phyloP scores from a whole-genome alignment of 2,888 invertebrate genomes.

The Noctua janthina region DNA sequence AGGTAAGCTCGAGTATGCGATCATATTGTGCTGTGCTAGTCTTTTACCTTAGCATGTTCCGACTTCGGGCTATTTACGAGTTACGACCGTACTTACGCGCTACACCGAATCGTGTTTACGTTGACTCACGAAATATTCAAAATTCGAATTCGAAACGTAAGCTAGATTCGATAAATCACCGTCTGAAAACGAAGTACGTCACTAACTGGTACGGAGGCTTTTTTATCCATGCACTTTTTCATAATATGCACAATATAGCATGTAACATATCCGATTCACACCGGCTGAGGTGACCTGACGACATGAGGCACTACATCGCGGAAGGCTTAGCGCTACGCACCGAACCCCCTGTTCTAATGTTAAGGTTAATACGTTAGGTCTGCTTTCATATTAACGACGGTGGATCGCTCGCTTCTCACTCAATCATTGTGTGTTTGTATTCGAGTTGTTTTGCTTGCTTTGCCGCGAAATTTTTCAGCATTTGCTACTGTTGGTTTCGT shows the following conservation, averaged over 20 bases:
- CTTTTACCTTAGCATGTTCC: slow-evolving; percentile 71
- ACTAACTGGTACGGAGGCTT: slow-evolving; percentile 51
- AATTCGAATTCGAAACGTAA: slow-evolving; percentile 55
- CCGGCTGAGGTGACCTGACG: slow-evolving; percentile 82
- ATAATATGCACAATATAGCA: slow-evolving; percentile 81
- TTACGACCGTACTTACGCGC: slow-evolving; percentile 48
- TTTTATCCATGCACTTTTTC: slow-evolving; percentile 76
- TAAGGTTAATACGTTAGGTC: slow-evolving; percentile 82
- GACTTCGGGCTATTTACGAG: slow-evolving; percentile 53
- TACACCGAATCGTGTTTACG: slow-evolving; percentile 52
- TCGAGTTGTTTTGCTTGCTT: slow-evolving; percentile 89
- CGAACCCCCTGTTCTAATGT: slow-evolving; percentile 75
- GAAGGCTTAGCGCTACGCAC: slow-evolving; percentile 83
- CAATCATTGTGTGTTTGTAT: slow-evolving; percentile 86
- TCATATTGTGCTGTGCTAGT: slow-evolving; percentile 74
- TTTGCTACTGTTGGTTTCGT: slow-evolving; percentile 61
- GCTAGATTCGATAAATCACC: slow-evolving; percentile 42
- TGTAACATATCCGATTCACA: slow-evolving; percentile 89
- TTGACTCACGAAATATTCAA: slow-evolving; percentile 36
- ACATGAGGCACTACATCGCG: slow-evolving; percentile 80
- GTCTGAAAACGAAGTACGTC: slow-evolving; percentile 36
- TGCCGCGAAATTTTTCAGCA: slow-evolving; percentile 74
- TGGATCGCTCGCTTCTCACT: slow-evolving; percentile 88
- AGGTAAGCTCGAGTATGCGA: slow-evolving; percentile 73
- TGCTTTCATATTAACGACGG: slow-evolving; percentile 85